These are phyloP conservation scores for Perccottus glenii DNA, from an alignment of 2,113 vertebrate species.

Conservation along the genomic window DNA sequence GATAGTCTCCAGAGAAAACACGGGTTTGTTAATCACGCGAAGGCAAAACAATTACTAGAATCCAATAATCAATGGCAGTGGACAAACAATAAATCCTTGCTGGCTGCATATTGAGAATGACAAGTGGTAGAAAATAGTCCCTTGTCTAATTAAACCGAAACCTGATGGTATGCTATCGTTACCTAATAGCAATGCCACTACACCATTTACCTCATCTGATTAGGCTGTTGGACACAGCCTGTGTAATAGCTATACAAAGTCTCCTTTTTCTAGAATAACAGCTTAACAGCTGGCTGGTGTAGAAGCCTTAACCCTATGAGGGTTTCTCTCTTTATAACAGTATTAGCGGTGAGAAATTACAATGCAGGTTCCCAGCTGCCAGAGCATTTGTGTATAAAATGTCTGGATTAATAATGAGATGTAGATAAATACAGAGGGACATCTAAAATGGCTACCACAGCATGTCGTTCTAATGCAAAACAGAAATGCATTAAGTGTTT, in stretches of 20 bases:
- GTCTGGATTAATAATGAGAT: not conserved
- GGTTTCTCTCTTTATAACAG: not conserved
- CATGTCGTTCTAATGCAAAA: too few species aligned
- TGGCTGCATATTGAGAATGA: constrained; percentile 37
- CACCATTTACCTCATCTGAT: constrained; percentile 69
- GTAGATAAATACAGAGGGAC: not conserved
- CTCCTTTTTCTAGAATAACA: constrained; percentile 7
- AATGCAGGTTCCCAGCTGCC: not conserved
- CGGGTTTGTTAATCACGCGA: constrained; percentile 73
- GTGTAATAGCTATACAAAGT: constrained; percentile 30
- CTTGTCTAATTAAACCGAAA: constrained; percentile 63
- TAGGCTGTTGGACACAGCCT: constrained; percentile 37
- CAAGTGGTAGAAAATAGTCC: constrained; percentile 49
- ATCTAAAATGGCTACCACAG: constrained; percentile 6
- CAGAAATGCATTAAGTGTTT: not conserved
- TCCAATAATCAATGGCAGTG: constrained; percentile 73
- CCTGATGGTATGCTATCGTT: constrained; percentile 54
- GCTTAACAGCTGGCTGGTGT: constrained; percentile 3
- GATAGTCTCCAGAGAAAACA: constrained; percentile 57
- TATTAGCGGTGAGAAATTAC: not conserved
- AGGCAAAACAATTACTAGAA: constrained; percentile 78
- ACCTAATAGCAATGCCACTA: constrained; percentile 60
- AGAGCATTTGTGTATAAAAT: constrained; percentile 13
- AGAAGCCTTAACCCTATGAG: constrained; percentile 17
- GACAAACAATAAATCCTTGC: constrained; percentile 72